Conservation (phyloP, 2,797 vertebrate genomes). For the Megaceryle alcyon region DNA sequence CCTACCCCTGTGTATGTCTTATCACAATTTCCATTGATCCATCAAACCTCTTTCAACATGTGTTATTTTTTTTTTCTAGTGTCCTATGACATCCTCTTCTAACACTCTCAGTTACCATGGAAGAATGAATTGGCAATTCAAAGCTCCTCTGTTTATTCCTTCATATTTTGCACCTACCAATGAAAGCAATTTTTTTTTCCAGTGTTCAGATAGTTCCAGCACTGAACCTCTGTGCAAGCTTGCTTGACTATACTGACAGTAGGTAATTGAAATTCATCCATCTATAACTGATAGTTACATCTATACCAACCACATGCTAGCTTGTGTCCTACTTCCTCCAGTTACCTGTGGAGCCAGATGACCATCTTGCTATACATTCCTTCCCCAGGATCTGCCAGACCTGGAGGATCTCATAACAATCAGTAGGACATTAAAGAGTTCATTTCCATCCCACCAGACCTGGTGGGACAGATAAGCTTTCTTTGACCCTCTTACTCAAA, state of each 20-base stretch:
- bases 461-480: background rate
- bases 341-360: background rate
- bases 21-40: background rate
- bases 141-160: background rate
- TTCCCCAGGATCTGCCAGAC: background rate
- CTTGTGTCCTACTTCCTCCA: background rate
- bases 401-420: background rate
- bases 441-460: background rate
- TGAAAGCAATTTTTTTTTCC: background rate
- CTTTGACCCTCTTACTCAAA: background rate
- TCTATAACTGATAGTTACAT: background rate
- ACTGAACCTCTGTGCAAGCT: background rate
- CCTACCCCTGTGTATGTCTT: background rate
- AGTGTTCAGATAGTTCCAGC: background rate
- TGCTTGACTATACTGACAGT: background rate
- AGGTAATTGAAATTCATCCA: background rate
- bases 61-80: background rate
- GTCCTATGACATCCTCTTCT: background rate
- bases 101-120: rapidly evolving
- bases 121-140: background rate
- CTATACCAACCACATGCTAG: background rate
- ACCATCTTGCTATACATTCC: background rate
- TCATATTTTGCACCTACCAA: background rate
- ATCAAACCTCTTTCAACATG: background rate
- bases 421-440: background rate